Conservation (phyloP, 2,888 invertebrate species). For the Candidula unifasciata region DNA sequence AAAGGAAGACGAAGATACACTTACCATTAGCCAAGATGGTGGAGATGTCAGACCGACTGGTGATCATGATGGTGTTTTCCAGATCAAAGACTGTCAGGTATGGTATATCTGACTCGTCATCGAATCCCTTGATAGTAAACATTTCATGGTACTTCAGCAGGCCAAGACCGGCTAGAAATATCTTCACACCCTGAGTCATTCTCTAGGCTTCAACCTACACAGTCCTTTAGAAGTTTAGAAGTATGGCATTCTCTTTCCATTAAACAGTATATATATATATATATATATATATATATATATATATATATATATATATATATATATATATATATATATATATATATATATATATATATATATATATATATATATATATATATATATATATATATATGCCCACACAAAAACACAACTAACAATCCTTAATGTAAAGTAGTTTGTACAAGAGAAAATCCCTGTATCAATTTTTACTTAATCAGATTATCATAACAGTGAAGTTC, state of each 20-base stretch:
- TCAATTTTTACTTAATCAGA: no score
- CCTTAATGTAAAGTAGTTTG: no score
- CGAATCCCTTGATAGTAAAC: constrained; percentile 71
- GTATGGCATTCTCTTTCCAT: background rate
- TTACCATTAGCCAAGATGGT: constrained; percentile 56
- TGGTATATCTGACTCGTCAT: constrained; percentile 68
- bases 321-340: no score
- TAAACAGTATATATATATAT: background rate
- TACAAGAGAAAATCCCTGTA: no score
- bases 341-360: no score
- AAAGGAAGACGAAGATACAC: background rate
- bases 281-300: no score
- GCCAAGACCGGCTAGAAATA: constrained; percentile 65
- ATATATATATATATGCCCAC: no score
- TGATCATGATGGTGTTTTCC: constrained; percentile 63
- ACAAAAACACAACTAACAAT: no score
- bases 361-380: no score
- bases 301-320: no score
- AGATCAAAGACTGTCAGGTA: constrained; percentile 64
- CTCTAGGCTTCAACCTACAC: constrained; percentile 10
- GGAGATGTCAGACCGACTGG: constrained; percentile 60
- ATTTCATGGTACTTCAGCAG: constrained; percentile 68
- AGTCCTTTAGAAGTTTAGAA: background rate
- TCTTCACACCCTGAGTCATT: constrained; percentile 65
- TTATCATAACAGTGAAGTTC: no score